Conservation (phyloP, 2,797 vertebrate genomes). For the Cichlasoma orientale region DNA sequence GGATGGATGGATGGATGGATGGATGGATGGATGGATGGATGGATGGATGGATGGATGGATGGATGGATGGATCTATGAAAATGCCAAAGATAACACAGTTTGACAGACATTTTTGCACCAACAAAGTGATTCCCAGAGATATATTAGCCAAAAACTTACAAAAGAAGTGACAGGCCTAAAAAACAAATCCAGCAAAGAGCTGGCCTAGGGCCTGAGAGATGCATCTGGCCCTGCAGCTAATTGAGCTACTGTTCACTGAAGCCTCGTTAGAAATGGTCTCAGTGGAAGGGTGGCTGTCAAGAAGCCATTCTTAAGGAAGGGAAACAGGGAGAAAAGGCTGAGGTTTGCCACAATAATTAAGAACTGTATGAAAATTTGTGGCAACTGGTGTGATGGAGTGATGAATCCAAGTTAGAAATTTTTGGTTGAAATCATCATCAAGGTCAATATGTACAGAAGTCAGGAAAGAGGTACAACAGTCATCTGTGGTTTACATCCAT, state of each 20-base stretch:
- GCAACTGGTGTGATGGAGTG: neutral
- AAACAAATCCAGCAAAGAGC: neutral
- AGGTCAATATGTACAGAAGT: neutral
- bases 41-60: too few relatives aligned
- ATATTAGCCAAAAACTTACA: neutral
- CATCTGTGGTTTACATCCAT: neutral
- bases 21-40: too few relatives aligned
- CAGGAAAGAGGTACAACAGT: too few relatives aligned
- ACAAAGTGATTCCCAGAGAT: neutral
- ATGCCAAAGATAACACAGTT: too few relatives aligned
- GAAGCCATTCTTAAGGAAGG: neutral
- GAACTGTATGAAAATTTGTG: neutral
- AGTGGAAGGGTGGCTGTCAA: neutral
- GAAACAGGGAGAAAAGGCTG: neutral
- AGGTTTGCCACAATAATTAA: neutral
- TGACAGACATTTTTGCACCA: neutral
- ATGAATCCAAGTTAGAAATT: neutral
- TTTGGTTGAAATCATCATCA: neutral
- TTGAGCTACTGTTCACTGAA: neutral
- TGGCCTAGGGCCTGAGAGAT: neutral
- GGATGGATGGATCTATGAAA: too few relatives aligned
- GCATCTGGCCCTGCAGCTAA: neutral
- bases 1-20: too few relatives aligned
- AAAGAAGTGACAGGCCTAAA: neutral
- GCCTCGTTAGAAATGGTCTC: neutral